Evolutionary conservation across 2,888 invertebrate genomes (phyloP).

Genomic region (Dastarcus helophoroides): DNA sequence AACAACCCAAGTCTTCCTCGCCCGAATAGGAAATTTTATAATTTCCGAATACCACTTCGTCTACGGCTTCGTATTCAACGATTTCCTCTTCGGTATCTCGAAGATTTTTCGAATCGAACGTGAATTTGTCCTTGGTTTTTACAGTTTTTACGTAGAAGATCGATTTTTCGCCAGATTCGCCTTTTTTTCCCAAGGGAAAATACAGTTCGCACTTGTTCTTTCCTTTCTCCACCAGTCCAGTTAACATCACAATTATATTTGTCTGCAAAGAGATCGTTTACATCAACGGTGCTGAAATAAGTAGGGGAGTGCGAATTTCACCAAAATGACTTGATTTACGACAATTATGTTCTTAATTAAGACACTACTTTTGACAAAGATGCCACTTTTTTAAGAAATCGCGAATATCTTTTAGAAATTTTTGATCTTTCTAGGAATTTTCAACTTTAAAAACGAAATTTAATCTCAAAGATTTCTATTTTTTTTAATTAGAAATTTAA

Average conservation of each 20-base stretch:
- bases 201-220: slow-evolving; percentile 83
- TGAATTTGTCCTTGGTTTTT: slow-evolving; percentile 32
- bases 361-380: too few species aligned
- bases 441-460: too few species aligned
- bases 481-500: too few species aligned
- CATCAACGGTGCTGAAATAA: too few species aligned
- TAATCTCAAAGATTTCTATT: too few species aligned
- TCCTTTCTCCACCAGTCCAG: slow-evolving; percentile 74
- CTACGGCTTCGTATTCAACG: slow-evolving; percentile 30
- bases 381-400: too few species aligned
- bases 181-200: slow-evolving; percentile 49
- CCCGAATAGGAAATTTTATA: slow-evolving; percentile 26
- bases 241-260: slow-evolving; percentile 77
- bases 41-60: slow-evolving; percentile 28
- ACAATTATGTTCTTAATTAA: too few species aligned
- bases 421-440: too few species aligned
- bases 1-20: slow-evolving; percentile 16
- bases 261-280: too few species aligned
- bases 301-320: too few species aligned
- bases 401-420: too few species aligned
- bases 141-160: slow-evolving; percentile 31
- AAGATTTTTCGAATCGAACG: slow-evolving; percentile 25
- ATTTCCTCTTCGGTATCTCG: slow-evolving; percentile 28
- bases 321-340: too few species aligned
- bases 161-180: slow-evolving; percentile 21